Evolutionary conservation across 2,797 vertebrate genomes (phyloP).

Genomic region (Meriones psammophilus): DNA sequence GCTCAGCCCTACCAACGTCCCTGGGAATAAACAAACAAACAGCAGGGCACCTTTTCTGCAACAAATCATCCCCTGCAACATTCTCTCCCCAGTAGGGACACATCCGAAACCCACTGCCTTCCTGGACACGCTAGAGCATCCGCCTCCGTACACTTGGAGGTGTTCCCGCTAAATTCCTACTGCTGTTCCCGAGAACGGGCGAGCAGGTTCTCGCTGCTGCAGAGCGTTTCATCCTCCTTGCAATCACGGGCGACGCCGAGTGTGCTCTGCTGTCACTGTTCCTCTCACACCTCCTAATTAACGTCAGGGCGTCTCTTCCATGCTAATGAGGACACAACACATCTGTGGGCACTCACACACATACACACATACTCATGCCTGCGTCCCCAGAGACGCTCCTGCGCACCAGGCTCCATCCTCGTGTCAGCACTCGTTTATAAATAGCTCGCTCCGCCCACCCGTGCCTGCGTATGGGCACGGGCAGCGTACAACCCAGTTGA

Average conservation of each 20-base stretch:
- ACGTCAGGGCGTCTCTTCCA: conserved; percentile 82
- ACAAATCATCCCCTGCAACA: conserved; percentile 13
- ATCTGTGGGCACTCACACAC: background rate
- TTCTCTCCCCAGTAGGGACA: conserved; percentile 31
- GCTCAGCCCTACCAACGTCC: conserved; percentile 13
- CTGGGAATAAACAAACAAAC: conserved; percentile 49
- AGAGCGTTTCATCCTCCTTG: conserved; percentile 71
- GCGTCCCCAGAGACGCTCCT: background rate
- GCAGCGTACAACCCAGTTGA: conserved; percentile 73
- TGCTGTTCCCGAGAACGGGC: conserved; percentile 72
- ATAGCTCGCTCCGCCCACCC: background rate
- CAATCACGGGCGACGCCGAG: conserved; percentile 81
- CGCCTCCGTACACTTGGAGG: conserved; percentile 67
- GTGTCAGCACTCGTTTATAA: background rate
- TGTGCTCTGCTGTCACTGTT: conserved; percentile 82
- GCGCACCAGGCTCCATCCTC: background rate
- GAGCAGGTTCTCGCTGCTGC: conserved; percentile 53
- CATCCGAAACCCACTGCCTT: background rate
- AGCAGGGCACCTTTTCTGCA: conserved; percentile 38
- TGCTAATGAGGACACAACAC: conserved; percentile 72
- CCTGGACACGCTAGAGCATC: conserved; percentile 55
- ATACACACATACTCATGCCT: background rate
- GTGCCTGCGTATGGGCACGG: conserved; percentile 47
- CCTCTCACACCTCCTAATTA: conserved; percentile 86
- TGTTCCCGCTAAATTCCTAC: conserved; percentile 77